Conservation (phyloP, 2,113 vertebrate genomes). For the Enhydra lutris region DNA sequence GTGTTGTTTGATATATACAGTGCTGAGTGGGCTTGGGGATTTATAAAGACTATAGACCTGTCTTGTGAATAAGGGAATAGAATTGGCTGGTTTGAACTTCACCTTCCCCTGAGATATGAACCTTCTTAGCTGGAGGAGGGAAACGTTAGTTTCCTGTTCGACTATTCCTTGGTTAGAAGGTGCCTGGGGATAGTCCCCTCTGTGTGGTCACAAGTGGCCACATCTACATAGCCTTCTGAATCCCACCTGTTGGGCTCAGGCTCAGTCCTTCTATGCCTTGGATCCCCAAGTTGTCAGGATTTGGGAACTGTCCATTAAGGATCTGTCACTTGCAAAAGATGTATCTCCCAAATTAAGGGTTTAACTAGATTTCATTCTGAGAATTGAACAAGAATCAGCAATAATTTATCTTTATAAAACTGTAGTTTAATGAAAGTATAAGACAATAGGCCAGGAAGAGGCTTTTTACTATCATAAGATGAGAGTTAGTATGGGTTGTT, state of each 20-base stretch:
- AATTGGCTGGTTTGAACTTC: not conserved
- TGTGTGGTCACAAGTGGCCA: not conserved
- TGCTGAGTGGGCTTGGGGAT: accelerated
- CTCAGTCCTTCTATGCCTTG: not conserved
- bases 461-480: constrained; percentile 75
- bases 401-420: constrained; percentile 80
- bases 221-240: not conserved
- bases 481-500: constrained; percentile 67
- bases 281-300: not conserved
- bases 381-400: constrained; percentile 77
- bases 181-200: not conserved
- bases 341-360: constrained; percentile 72
- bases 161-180: not conserved
- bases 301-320: constrained; percentile 29
- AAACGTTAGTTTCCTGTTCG: not conserved
- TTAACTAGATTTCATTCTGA: constrained; percentile 76
- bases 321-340: constrained; percentile 57
- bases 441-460: constrained; percentile 76
- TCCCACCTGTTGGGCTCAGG: not conserved
- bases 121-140: not conserved
- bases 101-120: not conserved
- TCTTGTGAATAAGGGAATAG: not conserved
- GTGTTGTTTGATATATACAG: not conserved
- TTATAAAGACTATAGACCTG: not conserved
- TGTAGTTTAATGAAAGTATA: constrained; percentile 77